Conservation (phyloP, 92 coral and sea anemone genomes). For the Parazoanthus darwini region DNA sequence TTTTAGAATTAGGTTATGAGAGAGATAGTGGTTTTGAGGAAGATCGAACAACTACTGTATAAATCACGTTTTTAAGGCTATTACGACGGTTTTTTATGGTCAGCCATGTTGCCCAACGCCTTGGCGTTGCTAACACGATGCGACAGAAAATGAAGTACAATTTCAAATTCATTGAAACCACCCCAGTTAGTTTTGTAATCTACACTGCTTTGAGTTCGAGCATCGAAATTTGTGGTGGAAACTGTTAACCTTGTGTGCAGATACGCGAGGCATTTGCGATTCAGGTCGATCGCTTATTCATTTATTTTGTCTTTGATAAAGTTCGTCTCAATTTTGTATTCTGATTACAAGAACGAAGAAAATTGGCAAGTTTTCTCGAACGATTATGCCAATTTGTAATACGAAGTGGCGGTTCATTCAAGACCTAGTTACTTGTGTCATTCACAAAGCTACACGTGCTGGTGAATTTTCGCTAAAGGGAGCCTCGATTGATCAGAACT, state of each 20-base stretch:
- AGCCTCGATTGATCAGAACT: background rate
- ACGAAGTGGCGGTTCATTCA: background rate
- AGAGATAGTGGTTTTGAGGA: background rate
- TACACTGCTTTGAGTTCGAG: background rate
- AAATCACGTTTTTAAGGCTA: background rate
- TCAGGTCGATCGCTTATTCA: background rate
- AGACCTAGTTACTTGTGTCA: background rate
- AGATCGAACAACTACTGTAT: constrained; percentile 17
- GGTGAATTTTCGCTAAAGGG: background rate
- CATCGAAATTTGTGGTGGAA: background rate
- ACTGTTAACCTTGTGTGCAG: background rate
- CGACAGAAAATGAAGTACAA: background rate
- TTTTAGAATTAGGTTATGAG: background rate
- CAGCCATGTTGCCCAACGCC: background rate
- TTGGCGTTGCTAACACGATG: constrained; percentile 18
- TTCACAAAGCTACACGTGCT: background rate
- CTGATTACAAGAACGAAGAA: background rate
- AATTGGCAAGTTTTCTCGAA: background rate
- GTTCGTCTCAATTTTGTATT: background rate
- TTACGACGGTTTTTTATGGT: background rate
- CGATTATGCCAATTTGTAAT: background rate
- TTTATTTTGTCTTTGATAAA: background rate
- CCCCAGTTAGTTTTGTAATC: background rate
- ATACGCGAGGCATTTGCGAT: background rate
- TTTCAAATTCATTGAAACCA: constrained; percentile 34